Conservation (phyloP, 2,888 invertebrate genomes). For the Syrphus vitripennis region DNA sequence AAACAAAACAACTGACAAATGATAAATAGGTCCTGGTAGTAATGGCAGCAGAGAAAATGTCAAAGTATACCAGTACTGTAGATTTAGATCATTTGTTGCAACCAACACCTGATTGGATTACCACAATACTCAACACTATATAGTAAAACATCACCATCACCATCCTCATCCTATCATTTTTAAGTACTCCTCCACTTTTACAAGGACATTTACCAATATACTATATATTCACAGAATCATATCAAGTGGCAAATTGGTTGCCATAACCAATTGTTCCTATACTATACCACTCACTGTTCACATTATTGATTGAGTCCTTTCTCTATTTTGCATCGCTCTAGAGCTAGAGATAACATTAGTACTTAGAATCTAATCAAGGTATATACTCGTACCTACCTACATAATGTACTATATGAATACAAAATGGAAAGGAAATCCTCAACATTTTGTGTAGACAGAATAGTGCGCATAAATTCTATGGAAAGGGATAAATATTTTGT, state of each 20-base stretch:
- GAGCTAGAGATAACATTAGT: neutral
- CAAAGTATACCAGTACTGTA: slow-evolving; percentile 31
- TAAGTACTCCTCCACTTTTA: neutral
- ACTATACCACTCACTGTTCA: neutral
- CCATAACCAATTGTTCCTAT: slow-evolving; percentile 37
- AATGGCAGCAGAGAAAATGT: slow-evolving; percentile 23
- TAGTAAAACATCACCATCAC: neutral
- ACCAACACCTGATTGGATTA: slow-evolving; percentile 38
- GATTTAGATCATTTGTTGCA: slow-evolving; percentile 15
- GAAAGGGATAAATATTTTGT: slow-evolving; percentile 23
- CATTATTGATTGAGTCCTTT: slow-evolving; percentile 43
- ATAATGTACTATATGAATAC: no score
- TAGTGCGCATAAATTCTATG: neutral
- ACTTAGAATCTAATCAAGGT: slow-evolving; percentile 11
- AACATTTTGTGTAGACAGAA: slow-evolving; percentile 14
- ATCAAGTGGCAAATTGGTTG: slow-evolving; percentile 44
- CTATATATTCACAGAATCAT: neutral
- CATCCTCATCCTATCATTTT: neutral
- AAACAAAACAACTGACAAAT: neutral
- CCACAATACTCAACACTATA: slow-evolving; percentile 11
- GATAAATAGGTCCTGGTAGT: slow-evolving; percentile 6
- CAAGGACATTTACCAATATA: neutral
- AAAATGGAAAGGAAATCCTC: slow-evolving; percentile 10
- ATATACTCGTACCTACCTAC: no score
- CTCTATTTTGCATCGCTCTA: slow-evolving; percentile 6